Base-by-base conservation (phyloP, 2,888 invertebrate species). In the Eristalis intricaria region DNA sequence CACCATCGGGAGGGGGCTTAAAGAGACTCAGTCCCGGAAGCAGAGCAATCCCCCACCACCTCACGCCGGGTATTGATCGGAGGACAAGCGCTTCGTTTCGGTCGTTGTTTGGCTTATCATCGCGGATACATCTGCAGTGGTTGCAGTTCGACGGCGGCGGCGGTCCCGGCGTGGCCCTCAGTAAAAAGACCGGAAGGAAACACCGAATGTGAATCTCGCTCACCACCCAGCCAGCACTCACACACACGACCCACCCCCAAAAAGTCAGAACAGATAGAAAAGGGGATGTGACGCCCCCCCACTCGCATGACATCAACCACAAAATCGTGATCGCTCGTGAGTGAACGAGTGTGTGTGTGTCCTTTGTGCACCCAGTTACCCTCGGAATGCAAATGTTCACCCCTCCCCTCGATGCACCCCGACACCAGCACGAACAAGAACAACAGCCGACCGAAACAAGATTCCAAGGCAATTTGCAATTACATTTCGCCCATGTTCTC, bases 181-280 rank as follows among this genome's bases (percentile, higher is more conserved):
- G 68, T 71, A 60, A 86, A 76, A 80, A 84, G 70, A 68, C 84
- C 87, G 87, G 87, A 87, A 87, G 87, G 87, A 87, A 87, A 83
- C 80, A 87, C 87, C 87, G 87, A 87, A 87, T 87, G 87, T 87
- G 87, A 84, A 87, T 87, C 87, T 84, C 76, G 70, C 79, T 84
- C 75, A 80, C 70, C 76, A 69, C 75, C 78, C 69, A n/a, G n/a
- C n/a, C n/a, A n/a, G 22, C 73, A 60, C 23, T 15, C 13, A 15
- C 63, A 60, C 84, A 79, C 66, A 71, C 56, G n/a, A 19, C 22
- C 22, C 13, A 43, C 43, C n/a, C 32, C n/a, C 2, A 50, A n/a
- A 11, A 50, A 19, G 19, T n/a, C 19, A 8, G n/a, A 50, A 50
- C 19, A 35, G 64, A 50, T 29, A 78, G 56, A 68, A 50, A 43